Percentiles rank a stretch among this genome's conserved stretches.
These are phyloP conservation scores for Tryphoninae sp. DNA, from an alignment of 2,888 invertebrate genomes.

Conservation along the genomic window DNA sequence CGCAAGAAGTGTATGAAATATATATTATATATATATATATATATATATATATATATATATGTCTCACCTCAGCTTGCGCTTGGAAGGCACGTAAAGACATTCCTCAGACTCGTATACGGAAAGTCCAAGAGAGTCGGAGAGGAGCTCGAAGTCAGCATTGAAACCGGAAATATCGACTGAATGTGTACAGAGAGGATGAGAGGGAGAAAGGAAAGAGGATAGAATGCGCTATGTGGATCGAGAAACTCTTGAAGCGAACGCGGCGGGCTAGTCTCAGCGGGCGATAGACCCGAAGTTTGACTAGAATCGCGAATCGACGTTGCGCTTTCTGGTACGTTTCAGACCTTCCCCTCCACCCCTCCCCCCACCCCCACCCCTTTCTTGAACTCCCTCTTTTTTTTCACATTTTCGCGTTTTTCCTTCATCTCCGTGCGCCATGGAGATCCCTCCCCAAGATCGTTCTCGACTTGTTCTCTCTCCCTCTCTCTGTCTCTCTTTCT, in stretches of 20 bases:
- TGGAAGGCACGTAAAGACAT: slow-evolving; percentile 43
- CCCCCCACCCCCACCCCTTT: not conserved
- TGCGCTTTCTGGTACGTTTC: slow-evolving; percentile 42
- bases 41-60: not conserved
- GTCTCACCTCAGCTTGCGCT: slow-evolving; percentile 17
- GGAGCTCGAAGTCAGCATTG: slow-evolving; percentile 49
- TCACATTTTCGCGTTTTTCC: slow-evolving; percentile 37
- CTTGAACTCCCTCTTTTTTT: slow-evolving; percentile 16
- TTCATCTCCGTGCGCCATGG: slow-evolving; percentile 19
- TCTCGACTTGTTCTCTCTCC: slow-evolving; percentile 37
- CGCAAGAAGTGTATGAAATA: too few species aligned
- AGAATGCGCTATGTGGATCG: slow-evolving; percentile 14
- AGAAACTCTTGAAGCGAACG: slow-evolving; percentile 32
- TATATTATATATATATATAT: not conserved
- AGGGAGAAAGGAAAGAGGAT: slow-evolving; percentile 6
- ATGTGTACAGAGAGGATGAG: slow-evolving; percentile 35
- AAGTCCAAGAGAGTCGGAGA: slow-evolving; percentile 32
- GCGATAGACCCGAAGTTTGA: slow-evolving; percentile 52
- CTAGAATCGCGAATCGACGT: slow-evolving; percentile 55
- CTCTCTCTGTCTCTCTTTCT: slow-evolving; percentile 23
- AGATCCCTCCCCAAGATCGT: slow-evolving; percentile 39
- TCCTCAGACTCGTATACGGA: slow-evolving; percentile 26
- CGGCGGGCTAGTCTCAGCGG: slow-evolving; percentile 12
- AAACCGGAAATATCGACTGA: slow-evolving; percentile 56
- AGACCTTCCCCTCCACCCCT: not conserved